A percentile compares a stretch with the other conserved stretches of the same genome.
phyloP scores from a whole-genome alignment of 2,113 vertebrate species.

The Cyprinodon tularosa region DNA sequence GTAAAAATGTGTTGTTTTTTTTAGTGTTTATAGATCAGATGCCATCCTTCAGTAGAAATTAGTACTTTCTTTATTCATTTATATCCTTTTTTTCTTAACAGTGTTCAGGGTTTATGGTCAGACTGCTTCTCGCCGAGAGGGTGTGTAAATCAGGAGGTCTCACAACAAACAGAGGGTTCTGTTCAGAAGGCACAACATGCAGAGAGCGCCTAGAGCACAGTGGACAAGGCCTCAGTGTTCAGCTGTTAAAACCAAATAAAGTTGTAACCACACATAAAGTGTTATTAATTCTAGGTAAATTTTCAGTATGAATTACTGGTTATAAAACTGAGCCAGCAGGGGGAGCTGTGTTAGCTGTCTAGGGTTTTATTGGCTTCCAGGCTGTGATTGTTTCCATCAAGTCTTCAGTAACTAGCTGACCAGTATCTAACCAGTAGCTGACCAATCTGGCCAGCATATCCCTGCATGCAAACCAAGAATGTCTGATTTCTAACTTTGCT shows the following conservation, averaged over 20 bases:
- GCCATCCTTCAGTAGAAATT: neutral
- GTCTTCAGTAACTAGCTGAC: neutral
- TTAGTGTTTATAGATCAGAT: neutral
- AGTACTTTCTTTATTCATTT: neutral
- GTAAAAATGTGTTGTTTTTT: neutral
- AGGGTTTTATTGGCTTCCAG: neutral
- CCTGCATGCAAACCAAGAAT: too few relatives aligned
- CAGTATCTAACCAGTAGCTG: too few relatives aligned
- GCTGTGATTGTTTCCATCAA: neutral
- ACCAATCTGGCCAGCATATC: neutral
- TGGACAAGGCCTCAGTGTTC: neutral
- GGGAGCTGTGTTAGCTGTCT: neutral
- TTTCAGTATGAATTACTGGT: neutral
- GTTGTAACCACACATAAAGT: neutral
- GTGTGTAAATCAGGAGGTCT: neutral
- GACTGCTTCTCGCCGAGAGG: neutral
- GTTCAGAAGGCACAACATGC: neutral
- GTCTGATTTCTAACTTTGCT: too few relatives aligned
- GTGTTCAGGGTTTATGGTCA: neutral
- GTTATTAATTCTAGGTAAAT: neutral
- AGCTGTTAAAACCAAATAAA: neutral
- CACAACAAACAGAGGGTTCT: neutral
- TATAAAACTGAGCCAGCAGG: neutral
- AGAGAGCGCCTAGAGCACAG: neutral
- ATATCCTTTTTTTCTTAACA: neutral